These are phyloP conservation scores for Cheirogaleus major DNA, from an alignment of 2,797 vertebrate species.

Conservation along the genomic window DNA sequence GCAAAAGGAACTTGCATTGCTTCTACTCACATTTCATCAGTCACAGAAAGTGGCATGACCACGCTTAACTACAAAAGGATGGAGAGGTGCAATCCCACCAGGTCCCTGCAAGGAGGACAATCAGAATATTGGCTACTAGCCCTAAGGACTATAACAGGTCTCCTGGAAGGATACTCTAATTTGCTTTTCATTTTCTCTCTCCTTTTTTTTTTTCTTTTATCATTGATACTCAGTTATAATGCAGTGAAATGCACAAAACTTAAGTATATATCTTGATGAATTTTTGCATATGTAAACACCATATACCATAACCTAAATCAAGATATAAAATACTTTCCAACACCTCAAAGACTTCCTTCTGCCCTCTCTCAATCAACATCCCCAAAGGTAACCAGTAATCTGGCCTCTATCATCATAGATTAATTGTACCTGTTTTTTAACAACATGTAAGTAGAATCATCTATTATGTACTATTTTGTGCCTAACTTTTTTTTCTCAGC, in stretches of 20 bases:
- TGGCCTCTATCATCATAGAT: not conserved
- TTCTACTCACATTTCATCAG: not conserved
- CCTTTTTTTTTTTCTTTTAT: not conserved
- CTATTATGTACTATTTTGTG: not conserved
- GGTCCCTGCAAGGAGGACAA: not conserved
- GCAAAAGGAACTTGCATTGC: not conserved
- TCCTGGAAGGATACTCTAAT: not conserved
- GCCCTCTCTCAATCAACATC: not conserved
- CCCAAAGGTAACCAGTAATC: not conserved
- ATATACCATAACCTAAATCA: not conserved
- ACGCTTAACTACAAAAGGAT: not conserved
- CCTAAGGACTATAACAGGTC: not conserved
- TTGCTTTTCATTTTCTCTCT: not conserved
- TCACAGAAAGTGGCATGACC: not conserved
- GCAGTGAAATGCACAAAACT: not conserved
- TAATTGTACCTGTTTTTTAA: constrained; percentile 30
- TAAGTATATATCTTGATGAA: not conserved
- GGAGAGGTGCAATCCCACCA: not conserved
- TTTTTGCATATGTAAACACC: not conserved
- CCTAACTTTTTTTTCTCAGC: not conserved
- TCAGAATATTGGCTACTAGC: not conserved
- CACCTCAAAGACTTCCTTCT: not conserved
- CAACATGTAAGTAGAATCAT: not conserved
- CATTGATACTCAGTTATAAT: not conserved
- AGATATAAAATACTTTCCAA: not conserved